A percentile compares a stretch with the other conserved stretches of the same genome.
Evolutionary conservation across 2,797 vertebrate species (phyloP).

Genomic region (Brotula barbata): DNA sequence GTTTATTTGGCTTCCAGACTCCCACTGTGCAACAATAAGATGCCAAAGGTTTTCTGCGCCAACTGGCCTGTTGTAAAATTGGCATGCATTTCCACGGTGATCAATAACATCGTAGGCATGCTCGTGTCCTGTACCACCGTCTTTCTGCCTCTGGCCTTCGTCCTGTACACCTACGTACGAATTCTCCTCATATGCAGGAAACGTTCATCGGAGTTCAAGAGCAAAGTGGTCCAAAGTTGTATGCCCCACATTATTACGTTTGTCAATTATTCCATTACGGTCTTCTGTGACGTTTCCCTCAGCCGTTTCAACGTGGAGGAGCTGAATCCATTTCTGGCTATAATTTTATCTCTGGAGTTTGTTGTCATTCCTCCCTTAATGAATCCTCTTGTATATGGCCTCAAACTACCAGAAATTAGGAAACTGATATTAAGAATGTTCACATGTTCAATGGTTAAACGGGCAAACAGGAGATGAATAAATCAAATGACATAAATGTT

Average conservation of each 20-base stretch:
- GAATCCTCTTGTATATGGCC: slow-evolving; percentile 69
- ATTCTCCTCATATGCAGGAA: slow-evolving; percentile 58
- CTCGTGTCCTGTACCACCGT: slow-evolving; percentile 30
- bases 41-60: slow-evolving; percentile 57
- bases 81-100: slow-evolving; percentile 46
- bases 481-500: no score
- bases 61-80: slow-evolving; percentile 64
- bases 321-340: slow-evolving; percentile 48
- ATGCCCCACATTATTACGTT: slow-evolving; percentile 62
- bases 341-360: slow-evolving; percentile 68
- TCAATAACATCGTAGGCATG: slow-evolving; percentile 59
- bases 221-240: slow-evolving; percentile 60
- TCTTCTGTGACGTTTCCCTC: slow-evolving; percentile 61
- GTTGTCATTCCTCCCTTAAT: slow-evolving; percentile 67
- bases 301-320: slow-evolving; percentile 53
- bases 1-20: slow-evolving; percentile 46
- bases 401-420: slow-evolving; percentile 67
- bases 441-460: neutral
- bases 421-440: slow-evolving; percentile 41
- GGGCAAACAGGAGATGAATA: no score
- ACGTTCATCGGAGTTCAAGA: slow-evolving; percentile 39
- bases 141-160: slow-evolving; percentile 58
- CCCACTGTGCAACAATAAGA: slow-evolving; percentile 59
- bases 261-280: slow-evolving; percentile 55
- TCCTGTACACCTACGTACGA: slow-evolving; percentile 55